phyloP scores from a whole-genome alignment of 2,888 invertebrate species.

The Diarsia rubi region DNA sequence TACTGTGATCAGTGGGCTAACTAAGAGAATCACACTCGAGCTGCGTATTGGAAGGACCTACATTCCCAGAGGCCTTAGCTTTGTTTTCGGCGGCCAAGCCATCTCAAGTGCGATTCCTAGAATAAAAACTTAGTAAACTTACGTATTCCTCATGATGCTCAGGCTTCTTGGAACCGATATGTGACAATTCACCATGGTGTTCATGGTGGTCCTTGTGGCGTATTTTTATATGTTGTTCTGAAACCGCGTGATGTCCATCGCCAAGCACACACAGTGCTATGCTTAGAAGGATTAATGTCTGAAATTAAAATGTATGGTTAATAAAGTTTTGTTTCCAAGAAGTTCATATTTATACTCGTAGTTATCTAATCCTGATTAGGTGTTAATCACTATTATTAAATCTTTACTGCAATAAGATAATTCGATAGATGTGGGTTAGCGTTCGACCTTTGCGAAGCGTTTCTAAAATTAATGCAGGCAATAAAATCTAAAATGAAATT shows the following conservation, averaged over 20 bases:
- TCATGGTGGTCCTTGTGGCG: constrained; percentile 64
- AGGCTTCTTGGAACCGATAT: constrained; percentile 76
- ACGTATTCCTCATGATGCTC: constrained; percentile 87
- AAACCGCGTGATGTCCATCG: constrained; percentile 74
- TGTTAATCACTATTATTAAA: constrained; percentile 6
- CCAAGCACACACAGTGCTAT: constrained; percentile 76
- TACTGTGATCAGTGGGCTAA: background rate
- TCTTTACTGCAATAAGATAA: constrained; percentile 25
- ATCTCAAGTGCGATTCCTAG: background rate
- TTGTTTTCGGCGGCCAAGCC: background rate
- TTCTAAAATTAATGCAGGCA: constrained; percentile 27
- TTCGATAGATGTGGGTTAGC: constrained; percentile 10
- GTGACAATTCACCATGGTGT: constrained; percentile 76
- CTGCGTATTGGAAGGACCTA: background rate
- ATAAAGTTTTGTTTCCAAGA: background rate
- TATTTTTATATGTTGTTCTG: constrained; percentile 78
- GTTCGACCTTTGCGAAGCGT: constrained; percentile 37
- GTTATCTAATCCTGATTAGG: background rate
- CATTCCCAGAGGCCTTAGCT: too few species aligned
- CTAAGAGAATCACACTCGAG: background rate
- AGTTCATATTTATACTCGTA: background rate
- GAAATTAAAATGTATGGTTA: constrained; percentile 39
- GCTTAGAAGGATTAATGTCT: constrained; percentile 76
- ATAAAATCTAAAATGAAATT: constrained; percentile 1
- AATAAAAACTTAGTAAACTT: constrained; percentile 57